phyloP scores from a whole-genome alignment of 2,888 invertebrate species.

The Barypeithes pellucidus region DNA sequence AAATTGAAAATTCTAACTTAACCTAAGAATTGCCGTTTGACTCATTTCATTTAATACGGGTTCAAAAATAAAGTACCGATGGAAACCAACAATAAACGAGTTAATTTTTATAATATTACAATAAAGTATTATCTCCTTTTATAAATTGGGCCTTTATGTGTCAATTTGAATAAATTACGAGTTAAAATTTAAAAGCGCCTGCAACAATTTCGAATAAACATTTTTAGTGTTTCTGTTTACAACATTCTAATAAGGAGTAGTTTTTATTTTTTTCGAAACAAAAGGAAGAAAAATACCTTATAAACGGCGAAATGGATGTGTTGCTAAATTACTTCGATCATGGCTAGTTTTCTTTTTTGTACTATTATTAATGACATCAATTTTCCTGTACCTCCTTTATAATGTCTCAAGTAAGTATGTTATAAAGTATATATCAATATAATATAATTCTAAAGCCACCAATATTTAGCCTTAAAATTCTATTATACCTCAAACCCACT shows the following conservation, averaged over 20 bases:
- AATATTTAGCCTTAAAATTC: no score
- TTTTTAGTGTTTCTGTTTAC: slow-evolving; percentile 18
- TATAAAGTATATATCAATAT: no score
- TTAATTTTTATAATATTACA: slow-evolving; percentile 13
- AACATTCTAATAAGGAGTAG: background rate
- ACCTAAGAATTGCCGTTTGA: background rate
- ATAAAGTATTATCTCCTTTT: slow-evolving; percentile 21
- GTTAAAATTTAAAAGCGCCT: background rate
- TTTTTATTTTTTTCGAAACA: background rate
- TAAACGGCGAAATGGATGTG: slow-evolving; percentile 49
- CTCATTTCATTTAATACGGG: no score
- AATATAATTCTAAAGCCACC: no score
- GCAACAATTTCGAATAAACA: background rate
- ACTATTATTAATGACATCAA: slow-evolving; percentile 25
- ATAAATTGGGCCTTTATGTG: slow-evolving; percentile 30
- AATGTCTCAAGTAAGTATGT: slow-evolving; percentile 46
- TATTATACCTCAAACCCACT: no score
- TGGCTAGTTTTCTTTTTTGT: slow-evolving; percentile 43
- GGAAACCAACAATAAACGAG: background rate
- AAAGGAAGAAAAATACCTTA: slow-evolving; percentile 37
- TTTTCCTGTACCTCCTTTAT: slow-evolving; percentile 40
- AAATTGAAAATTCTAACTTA: no score
- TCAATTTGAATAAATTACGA: slow-evolving; percentile 26
- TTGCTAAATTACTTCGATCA: slow-evolving; percentile 42
- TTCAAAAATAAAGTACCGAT: background rate